phyloP scores from a whole-genome alignment of 2,888 invertebrate genomes.

The Osedax frankpressi region DNA sequence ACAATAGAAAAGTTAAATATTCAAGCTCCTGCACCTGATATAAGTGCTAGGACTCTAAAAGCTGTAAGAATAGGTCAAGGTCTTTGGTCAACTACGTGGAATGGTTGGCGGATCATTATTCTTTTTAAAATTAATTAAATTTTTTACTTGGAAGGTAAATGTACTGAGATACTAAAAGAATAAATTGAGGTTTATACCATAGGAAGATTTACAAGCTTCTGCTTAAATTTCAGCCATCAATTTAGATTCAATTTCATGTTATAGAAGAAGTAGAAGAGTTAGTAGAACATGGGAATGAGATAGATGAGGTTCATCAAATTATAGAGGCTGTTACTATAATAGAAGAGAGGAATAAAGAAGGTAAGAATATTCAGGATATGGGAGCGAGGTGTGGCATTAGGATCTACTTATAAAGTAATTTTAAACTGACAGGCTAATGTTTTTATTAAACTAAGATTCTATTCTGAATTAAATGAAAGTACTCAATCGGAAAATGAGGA shows the following conservation, averaged over 20 bases:
- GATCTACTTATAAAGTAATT: slow-evolving; percentile 53
- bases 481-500: slow-evolving; percentile 27
- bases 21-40: slow-evolving; percentile 29
- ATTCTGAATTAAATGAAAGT: slow-evolving; percentile 21
- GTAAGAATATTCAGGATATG: slow-evolving; percentile 47
- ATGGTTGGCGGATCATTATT: slow-evolving; percentile 28
- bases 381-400: slow-evolving; percentile 61
- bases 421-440: slow-evolving; percentile 59
- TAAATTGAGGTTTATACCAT: slow-evolving; percentile 22
- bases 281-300: slow-evolving; percentile 6
- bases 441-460: slow-evolving; percentile 37
- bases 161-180: slow-evolving; percentile 25
- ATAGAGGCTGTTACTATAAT: slow-evolving; percentile 14
- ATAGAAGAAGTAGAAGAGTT: not conserved
- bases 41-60: slow-evolving; percentile 29
- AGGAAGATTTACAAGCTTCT: slow-evolving; percentile 26
- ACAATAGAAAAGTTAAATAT: slow-evolving; percentile 23
- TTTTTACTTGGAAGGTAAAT: slow-evolving; percentile 27
- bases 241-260: slow-evolving; percentile 23
- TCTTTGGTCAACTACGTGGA: slow-evolving; percentile 31
- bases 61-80: slow-evolving; percentile 33
- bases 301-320: slow-evolving; percentile 21
- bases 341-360: slow-evolving; percentile 17
- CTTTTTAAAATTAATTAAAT: slow-evolving; percentile 20
- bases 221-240: slow-evolving; percentile 26